Conservation (phyloP, 2,113 vertebrate genomes). For the Pycnonotus jocosus region DNA sequence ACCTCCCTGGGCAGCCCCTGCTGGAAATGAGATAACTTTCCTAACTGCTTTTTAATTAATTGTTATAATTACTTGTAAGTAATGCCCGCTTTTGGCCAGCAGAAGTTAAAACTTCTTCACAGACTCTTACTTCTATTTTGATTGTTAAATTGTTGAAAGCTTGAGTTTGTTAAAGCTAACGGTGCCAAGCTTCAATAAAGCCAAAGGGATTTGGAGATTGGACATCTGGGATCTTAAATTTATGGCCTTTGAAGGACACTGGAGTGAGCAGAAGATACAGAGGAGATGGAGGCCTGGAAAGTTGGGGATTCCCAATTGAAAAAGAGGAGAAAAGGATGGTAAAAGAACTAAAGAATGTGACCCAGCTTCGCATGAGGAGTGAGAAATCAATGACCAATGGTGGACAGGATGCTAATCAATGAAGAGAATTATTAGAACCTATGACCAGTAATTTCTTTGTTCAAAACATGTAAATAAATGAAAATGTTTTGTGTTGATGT, state of each 20-base stretch:
- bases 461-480: not conserved
- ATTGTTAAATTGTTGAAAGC: not conserved
- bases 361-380: not conserved
- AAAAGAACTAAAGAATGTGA: not conserved
- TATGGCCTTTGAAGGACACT: not conserved
- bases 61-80: not conserved
- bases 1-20: not conserved
- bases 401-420: not conserved
- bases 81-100: not conserved
- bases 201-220: not conserved
- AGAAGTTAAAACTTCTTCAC: not conserved
- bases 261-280: not conserved
- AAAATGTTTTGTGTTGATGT: not conserved
- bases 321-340: not conserved
- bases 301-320: accelerated
- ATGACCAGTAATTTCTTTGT: not conserved
- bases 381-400: not conserved
- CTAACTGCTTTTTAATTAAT: not conserved
- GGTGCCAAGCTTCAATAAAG: not conserved
- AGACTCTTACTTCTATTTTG: not conserved
- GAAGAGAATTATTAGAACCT: too few relatives aligned
- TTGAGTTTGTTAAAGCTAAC: not conserved
- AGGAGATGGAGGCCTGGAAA: not conserved
- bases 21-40: not conserved
- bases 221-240: not conserved